Base-by-base conservation (phyloP, 1,140 invertebrate species). In the Leptopilina boulardi region DNA sequence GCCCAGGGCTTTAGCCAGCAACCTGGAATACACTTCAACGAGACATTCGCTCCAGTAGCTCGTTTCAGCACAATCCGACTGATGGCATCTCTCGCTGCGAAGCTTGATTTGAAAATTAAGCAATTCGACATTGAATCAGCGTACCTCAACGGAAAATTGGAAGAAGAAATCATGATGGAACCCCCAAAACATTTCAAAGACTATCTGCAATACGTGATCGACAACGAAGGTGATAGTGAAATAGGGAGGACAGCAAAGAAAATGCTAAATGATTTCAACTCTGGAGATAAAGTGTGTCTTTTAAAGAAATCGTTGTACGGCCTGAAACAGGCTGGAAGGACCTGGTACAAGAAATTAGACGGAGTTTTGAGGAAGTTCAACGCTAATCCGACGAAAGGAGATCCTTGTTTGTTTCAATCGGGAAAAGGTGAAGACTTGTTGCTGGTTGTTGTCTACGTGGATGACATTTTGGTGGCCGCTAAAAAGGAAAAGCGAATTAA, bases 151-250 rank as follows among this genome's bases (percentile, higher is more conserved):
- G 84, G 83, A 5, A 70, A 76, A 10, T 13, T 89, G 9, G 74
- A 88, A 23, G 86, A 86, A 78, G 85, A 90, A 10, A 86, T 91
- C 6, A 90, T 88, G 71, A 91, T 91, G 88, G 75, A 82, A 70
- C 82, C 83, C 70, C 88, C 88, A 8, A 74, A 84, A 34, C 80
- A 76, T 26, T 76, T 80, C 42, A 18, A 77, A 74, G 54, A 75
- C 18, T 59, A 59, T 8, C 70, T 73, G 6, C 19, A 71, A 18
- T 3, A 13, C n/a, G 26, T 70, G 8, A 26, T 41, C 1, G 38
- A 66, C 1, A 59, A 18, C 13, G 73, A 73, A 30, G 23, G 18
- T 3, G 23, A n/a, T 0, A 42, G n/a, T 34, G 30, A 75, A 38
- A 41, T 75, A 38, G 47, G 23, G 30, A 44, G 8, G 13, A 73